These are phyloP conservation scores for Rhynchophorus ferrugineus DNA, from an alignment of 1,140 invertebrate genomes.

Conservation along the genomic window DNA sequence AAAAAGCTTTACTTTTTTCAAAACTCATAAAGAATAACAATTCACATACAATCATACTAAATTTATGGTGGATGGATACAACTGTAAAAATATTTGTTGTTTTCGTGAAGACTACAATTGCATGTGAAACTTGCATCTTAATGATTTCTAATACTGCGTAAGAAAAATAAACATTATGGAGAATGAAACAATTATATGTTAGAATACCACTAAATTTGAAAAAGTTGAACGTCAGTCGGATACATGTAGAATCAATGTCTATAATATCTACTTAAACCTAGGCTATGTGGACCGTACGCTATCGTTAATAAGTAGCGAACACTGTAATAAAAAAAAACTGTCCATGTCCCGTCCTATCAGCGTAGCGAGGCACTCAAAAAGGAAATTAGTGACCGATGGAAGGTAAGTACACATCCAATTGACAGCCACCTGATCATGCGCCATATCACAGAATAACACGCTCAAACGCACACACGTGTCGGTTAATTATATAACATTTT, in stretches of 20 bases:
- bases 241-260: constrained; percentile 32
- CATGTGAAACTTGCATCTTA: not conserved
- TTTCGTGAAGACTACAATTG: not conserved
- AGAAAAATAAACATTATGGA: constrained; percentile 3
- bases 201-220: constrained; percentile 18
- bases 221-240: constrained; percentile 30
- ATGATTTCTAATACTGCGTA: constrained; percentile 2
- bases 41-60: not conserved
- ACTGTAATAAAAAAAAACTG: constrained; percentile 33
- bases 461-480: constrained; percentile 32
- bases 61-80: no score
- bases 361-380: constrained; percentile 41
- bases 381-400: constrained; percentile 39
- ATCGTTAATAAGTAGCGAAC: constrained; percentile 14
- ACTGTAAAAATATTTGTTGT: no score
- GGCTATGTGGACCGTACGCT: constrained; percentile 33
- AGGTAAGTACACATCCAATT: constrained; percentile 40
- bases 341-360: constrained; percentile 39
- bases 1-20: not conserved
- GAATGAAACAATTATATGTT: no score
- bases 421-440: constrained; percentile 42
- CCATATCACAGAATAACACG: constrained; percentile 42
- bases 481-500: constrained; percentile 3
- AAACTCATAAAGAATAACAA: not conserved
- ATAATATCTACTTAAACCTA: constrained; percentile 36